Base-by-base conservation (phyloP, 2,113 vertebrate species). In the Neolamprologus devosi region DNA sequence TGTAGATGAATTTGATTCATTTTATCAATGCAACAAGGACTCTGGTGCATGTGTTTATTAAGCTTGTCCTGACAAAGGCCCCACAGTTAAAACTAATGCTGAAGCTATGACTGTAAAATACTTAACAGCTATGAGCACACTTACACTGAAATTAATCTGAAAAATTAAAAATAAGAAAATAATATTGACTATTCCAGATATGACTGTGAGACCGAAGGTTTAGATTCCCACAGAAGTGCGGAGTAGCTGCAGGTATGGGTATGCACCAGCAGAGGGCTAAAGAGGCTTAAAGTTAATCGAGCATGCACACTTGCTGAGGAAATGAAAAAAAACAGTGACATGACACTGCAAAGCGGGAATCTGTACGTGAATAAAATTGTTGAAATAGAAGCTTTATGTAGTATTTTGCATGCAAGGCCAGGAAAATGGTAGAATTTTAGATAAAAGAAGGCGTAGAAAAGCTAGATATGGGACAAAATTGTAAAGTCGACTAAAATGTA, bases 251-350 rank as follows among this genome's bases (percentile, higher is more conserved):
- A 89, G 53, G 10, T 84, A 10, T 80, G 21, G 51, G 78, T 47
- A 47, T 30, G 4, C 54, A 88, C 92, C 93, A 94, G 90, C 87
- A 94, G 94, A 84, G 89, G 94, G 91, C 93, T 80, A 85, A 88
- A 84, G 80, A 45, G 84, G 35, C 40, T 70, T 35, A 28, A n/a
- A 85, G 19, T 40, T 70, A 19, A 30, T 58, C 19, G 26, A 65
- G 45, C 80, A 47, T 9, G 23, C 12, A 28, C 35, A 53, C 35
- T 26, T 79, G 17, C 47, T 47, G 7, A 57, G 47, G 13, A 37
- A 37, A 51, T 51, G 73, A 78, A 30, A n/a, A n/a, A 26, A 78
- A 78, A 1, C 0, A n/a, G 45, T 30, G 42, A 78, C 6, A n/a
- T 78, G 73, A 78, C 73, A 19, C 45, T 51, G 45, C 26, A 78